Base-by-base conservation (phyloP, 64 coral and sea anemone species). In the Orbicella faveolata region DNA sequence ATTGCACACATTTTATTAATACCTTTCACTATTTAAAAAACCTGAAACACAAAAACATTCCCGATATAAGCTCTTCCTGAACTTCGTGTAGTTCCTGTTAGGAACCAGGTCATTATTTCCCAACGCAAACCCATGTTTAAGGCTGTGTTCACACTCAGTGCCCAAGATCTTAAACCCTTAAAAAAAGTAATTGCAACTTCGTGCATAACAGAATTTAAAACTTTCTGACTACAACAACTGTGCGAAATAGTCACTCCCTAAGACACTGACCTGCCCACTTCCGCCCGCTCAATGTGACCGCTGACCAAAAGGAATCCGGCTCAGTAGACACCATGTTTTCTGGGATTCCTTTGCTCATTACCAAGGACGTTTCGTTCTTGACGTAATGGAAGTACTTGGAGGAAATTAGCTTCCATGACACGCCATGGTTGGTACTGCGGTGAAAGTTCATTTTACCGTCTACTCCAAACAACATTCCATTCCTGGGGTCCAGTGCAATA, bases 391-490 rank as follows among this genome's bases (percentile, higher is more conserved):
- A 93, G 83, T 93, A 52, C 34, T 93, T 55, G 41, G 75, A 33
- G 39, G 91, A 90, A 62, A 96, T 83, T 1, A 52, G 21, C 17
- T 61, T 73, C 94, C 94, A 96, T 9, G 91, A 81, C 10, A 82
- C 30, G 16, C 94, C 91, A 17, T 39, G 55, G 63, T 93, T 82
- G 6, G 54, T 86, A 39, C 91, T 96, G n/a, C 90, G 66, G 69
- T 87, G 65, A 73, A 90, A 87, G 74, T 93, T 96, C 94, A 96
- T 96, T 57, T 52, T 21, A 26, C 77, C 23, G 61, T 96, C 94
- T 1, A 96, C 66, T 54, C 87, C 94, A 62, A 93, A 96, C 7
- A 96, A 65, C 34, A 75, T 36, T 2, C 57, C 8, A 13, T 84
- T 70, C 17, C 23, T 77, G 18, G 54, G 63, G 65, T 89, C 89